These are phyloP conservation scores for Poecilus cupreus DNA, from an alignment of 2,888 invertebrate species.

Conservation along the genomic window DNA sequence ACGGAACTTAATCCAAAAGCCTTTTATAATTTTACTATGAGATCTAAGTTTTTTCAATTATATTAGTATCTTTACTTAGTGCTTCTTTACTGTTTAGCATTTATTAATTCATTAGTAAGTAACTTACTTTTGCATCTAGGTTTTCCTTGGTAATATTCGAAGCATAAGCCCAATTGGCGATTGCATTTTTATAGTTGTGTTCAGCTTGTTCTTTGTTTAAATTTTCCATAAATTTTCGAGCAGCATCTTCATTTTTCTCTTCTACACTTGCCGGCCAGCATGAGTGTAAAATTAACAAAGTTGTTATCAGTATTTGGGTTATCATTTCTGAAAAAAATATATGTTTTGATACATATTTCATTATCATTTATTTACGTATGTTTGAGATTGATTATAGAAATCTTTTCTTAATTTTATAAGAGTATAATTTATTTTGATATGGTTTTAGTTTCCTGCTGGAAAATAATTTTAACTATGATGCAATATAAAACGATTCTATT, in stretches of 20 bases:
- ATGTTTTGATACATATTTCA: neutral
- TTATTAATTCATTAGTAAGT: neutral
- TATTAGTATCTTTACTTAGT: conserved; percentile 60
- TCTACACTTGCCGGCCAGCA: conserved; percentile 65
- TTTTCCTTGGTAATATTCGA: conserved; percentile 86
- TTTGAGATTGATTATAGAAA: too few species aligned
- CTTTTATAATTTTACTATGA: too few species aligned
- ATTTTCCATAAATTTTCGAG: conserved; percentile 77
- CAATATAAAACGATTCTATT: too few species aligned
- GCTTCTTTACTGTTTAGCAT: neutral
- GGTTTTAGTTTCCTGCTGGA: too few species aligned
- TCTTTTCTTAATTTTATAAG: too few species aligned
- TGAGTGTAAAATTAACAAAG: conserved; percentile 19
- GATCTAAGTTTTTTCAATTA: too few species aligned
- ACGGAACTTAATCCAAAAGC: too few species aligned
- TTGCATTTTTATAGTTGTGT: conserved; percentile 76
- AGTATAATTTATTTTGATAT: too few species aligned
- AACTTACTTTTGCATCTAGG: conserved; percentile 74
- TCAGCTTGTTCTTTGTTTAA: conserved; percentile 78
- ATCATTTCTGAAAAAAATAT: conserved; percentile 31
- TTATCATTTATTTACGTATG: too few species aligned
- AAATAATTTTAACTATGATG: too few species aligned
- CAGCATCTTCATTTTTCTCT: conserved; percentile 76
- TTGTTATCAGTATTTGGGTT: conserved; percentile 26
- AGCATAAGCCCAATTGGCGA: conserved; percentile 84